These are phyloP conservation scores for Palythoa heliodiscus DNA, from an alignment of 92 coral and sea anemone genomes.

Conservation along the genomic window DNA sequence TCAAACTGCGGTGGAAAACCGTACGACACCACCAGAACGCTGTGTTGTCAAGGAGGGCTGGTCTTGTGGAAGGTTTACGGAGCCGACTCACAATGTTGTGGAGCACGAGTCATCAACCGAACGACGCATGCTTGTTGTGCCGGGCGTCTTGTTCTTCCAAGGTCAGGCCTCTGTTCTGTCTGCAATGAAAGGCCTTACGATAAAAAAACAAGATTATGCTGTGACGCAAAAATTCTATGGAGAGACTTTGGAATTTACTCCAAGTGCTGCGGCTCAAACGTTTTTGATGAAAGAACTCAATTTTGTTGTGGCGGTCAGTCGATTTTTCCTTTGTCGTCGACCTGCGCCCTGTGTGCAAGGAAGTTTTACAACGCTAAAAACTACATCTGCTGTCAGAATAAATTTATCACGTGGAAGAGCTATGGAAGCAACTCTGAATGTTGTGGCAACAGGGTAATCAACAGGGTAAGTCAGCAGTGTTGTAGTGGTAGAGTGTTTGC, in stretches of 20 bases:
- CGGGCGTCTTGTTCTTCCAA: not conserved
- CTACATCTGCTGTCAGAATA: constrained; percentile 15
- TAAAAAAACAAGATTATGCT: not conserved
- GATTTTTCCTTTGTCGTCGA: constrained; percentile 11
- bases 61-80: constrained; percentile 5
- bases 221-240: constrained; percentile 1
- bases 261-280: constrained; percentile 15
- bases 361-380: not conserved
- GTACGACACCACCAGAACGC: not conserved
- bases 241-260: not conserved
- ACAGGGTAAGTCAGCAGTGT: not conserved
- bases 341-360: not conserved
- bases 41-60: not conserved
- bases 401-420: not conserved
- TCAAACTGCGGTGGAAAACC: not conserved
- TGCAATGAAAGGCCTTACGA: constrained; percentile 5
- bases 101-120: not conserved
- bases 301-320: not conserved
- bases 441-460: constrained; percentile 1
- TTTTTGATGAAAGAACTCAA: not conserved
- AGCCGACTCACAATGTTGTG: not conserved
- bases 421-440: not conserved
- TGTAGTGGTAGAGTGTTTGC: not conserved
- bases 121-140: not conserved
- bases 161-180: not conserved